Base-by-base conservation (phyloP, 2,113 vertebrate genomes). In the Ginglymostoma cirratum region DNA sequence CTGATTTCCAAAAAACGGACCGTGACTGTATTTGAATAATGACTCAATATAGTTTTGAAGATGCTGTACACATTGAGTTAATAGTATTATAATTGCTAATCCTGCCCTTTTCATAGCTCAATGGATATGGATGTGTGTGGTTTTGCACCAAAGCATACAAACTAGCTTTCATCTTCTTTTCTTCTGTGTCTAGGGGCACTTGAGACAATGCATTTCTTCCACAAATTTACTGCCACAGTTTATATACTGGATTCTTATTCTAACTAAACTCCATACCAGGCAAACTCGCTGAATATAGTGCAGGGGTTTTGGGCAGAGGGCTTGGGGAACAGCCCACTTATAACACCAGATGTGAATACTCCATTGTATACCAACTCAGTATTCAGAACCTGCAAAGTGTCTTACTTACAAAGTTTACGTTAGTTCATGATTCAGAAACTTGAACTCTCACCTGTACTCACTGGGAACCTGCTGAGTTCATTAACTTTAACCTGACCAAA, bases 41-140 rank as follows among this genome's bases (percentile, higher is more conserved):
- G 80, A 87, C 24, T 24, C 24, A 52, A 52, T 87, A 52, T 87
- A 30, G 42, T 14, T 87, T 89, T 89, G 86, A 48, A 55, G 86
- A 89, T 52, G 48, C 24, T 27, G 27, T 89, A 55, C 52, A 55
- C 48, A 52, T 27, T 89, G 48, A 52, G 12, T 52, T 52, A 55
- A 89, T 89, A 23, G 24, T 55, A 30, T 89, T 89, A 89, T 83
- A 83, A 83, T 45, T 83, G 80, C 38, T 83, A 83, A 83, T 83
- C 38, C 21, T 42, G 14, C 38, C 38, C 80, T 89, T 89, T 89
- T 55, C 45, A 55, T 55, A 52, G 48, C 45, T 55, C 17, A 83
- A 2, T 89, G 48, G 48, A 55, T 87, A 27, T 30, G 21, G 2
- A 89, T 89, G 27, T 55, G 23, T 89, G 27, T 86, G 5, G 21